Base-by-base conservation (phyloP, 2,797 vertebrate genomes). In the Sciurus vulgaris region DNA sequence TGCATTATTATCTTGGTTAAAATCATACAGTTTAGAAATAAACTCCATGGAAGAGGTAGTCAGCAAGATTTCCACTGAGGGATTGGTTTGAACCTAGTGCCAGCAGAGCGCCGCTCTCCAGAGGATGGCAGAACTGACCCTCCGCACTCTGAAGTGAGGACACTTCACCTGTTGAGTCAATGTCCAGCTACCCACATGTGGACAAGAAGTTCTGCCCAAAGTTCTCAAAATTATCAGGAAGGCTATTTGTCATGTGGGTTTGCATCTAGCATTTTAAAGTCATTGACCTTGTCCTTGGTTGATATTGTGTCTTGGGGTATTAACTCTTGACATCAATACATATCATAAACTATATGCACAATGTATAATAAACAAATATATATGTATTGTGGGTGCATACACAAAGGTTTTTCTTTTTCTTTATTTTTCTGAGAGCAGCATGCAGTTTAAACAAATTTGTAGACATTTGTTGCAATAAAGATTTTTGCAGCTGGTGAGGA, bases 301-400 rank as follows among this genome's bases (percentile, higher is more conserved):
- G 84, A 67, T 84, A 67, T 12, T 63, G 54, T 96, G 44, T 73
- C 56, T 97, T 93, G 86, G 86, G 87, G 56, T 86, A 70, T 20
- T 91, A 63, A 44, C 59, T 92, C 63, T 81, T 86, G 38, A 87
- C 59, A 91, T 44, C 35, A 69, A 35, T 24, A 74, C 51, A 56
- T 28, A 61, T n/a, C 30, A 5, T 89, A 69, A 20, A 86, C 20
- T 83, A 69, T 86, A 84, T 54, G 79, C 79, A 83, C 73, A 94
- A 35, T 30, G 83, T 89, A 44, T 24, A 86, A 72, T 86, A 89
- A 91, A n/a, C 26, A 20, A 87, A 69, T 74, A 24, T 30, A 22
- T 72, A 22, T 69, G 18, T 67, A 74, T 73, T 85, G 49, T 81
- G 35, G 33, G 2, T 88, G 3, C 44, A 30, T 41, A 8, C 35